Evolutionary conservation across 2,113 vertebrate genomes (phyloP).

Genomic region (Myotis brandtii): DNA sequence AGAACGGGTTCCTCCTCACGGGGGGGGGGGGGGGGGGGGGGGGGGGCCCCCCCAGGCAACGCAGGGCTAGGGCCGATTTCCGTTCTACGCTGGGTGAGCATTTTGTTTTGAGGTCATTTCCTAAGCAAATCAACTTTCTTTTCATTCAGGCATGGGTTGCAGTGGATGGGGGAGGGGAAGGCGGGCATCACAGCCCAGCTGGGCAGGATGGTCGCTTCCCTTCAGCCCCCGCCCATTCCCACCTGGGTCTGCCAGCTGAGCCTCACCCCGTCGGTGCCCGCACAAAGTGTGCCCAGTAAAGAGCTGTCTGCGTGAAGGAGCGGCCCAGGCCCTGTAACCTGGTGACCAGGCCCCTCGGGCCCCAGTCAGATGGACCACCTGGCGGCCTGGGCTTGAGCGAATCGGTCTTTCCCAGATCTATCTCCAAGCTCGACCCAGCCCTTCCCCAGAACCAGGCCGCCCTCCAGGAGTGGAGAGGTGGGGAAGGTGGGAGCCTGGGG

Average conservation of each 20-base stretch:
- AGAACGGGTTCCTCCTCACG: constrained; percentile 68
- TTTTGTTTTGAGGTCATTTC: background rate
- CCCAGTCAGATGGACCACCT: no score
- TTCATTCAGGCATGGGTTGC: background rate
- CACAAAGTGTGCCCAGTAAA: background rate
- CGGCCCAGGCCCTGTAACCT: background rate
- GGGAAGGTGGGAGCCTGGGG: background rate
- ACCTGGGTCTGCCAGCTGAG: background rate
- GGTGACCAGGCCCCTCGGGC: accelerated
- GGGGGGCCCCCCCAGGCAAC: background rate
- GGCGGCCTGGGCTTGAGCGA: background rate
- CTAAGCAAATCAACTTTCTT: background rate
- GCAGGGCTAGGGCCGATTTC: background rate
- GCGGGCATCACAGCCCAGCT: background rate
- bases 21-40: background rate
- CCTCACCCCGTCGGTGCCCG: background rate
- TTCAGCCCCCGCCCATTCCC: background rate
- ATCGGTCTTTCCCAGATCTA: background rate
- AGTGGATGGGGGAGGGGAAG: background rate
- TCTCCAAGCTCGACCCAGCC: background rate
- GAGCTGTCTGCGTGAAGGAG: background rate
- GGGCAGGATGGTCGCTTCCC: background rate
- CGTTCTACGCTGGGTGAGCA: background rate
- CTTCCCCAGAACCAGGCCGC: background rate
- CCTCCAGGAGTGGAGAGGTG: no score